phyloP scores from a whole-genome alignment of 2,797 vertebrate species.

The Gymnodraco acuticeps region DNA sequence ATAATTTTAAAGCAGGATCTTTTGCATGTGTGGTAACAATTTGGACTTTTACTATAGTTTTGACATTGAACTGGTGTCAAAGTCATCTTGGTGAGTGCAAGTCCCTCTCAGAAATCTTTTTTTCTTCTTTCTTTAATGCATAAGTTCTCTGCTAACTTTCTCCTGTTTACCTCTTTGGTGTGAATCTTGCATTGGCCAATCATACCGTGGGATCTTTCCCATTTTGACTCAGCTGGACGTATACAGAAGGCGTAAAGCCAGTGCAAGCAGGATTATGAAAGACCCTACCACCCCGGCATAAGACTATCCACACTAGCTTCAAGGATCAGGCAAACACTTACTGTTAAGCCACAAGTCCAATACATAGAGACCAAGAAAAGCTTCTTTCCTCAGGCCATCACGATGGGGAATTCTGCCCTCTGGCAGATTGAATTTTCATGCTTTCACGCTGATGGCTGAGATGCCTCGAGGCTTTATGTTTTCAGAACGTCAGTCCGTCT shows the following conservation, averaged over 20 bases:
- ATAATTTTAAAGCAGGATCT: too few species aligned
- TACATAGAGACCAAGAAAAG: not conserved
- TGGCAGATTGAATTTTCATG: not conserved
- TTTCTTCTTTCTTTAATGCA: not conserved
- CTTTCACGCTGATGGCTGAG: too few species aligned
- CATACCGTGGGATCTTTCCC: not conserved
- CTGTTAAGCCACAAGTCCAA: not conserved
- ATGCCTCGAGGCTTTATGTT: too few species aligned
- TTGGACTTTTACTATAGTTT: too few species aligned
- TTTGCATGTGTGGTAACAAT: too few species aligned
- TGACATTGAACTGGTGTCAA: too few species aligned
- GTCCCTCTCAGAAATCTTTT: too few species aligned
- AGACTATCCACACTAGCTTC: not conserved
- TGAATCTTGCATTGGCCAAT: not conserved
- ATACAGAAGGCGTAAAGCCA: not conserved
- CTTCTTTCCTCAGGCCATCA: not conserved
- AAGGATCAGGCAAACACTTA: not conserved
- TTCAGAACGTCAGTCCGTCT: too few species aligned
- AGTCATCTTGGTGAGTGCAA: too few species aligned
- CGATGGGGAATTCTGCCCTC: not conserved
- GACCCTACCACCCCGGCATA: not conserved
- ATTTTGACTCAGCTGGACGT: conserved; percentile 2
- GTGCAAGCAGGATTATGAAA: conserved; percentile 4
- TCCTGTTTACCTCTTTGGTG: not conserved
- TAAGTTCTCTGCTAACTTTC: not conserved